Evolutionary conservation across 2,888 invertebrate species (phyloP), one percentile per base, ranked within the genome.

Genomic region (Cheilosia soror): DNA sequence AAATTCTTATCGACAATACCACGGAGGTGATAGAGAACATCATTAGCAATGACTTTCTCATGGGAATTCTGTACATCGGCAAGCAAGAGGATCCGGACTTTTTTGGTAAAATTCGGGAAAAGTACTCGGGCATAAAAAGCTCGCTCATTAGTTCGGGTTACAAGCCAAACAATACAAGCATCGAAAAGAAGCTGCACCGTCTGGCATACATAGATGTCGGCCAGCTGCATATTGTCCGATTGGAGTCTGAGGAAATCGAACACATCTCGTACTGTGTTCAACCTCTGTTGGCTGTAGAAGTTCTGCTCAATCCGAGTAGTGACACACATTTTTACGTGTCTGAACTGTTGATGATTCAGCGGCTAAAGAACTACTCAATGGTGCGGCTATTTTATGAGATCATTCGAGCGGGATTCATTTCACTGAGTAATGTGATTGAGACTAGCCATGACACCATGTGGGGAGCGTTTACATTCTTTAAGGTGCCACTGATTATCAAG

Each of bases 391-490:
- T 96, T 90, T 96, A 96, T 90, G 98, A 98, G 93, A 94, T 98
- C 37, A 96, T 98, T 88, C 94, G 98, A 87, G 97, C 97, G 0
- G 97, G 97, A 89, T 95, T 98, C 79, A 95, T 98, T 89, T 97
- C 97, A n/a, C 92, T 98, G 4, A 96, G 97, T 89, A 97, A 98
- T 91, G 96, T 96, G 0, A 95, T 96, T 66, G 96, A 96, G 88
- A 96, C 96, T 55, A 94, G 96, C 7, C 96, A 96, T 88, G 98
- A 98, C 89, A 96, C 97, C 4, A 95, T 97, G 89, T 98, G 98
- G 98, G 97, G 97, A 13, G 98, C 98, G 9, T 98, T 98, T 90
- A 97, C 97, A 0, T 98, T 98, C 90, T 94, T 98, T 7, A 98
- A 98, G 93, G 95, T 98, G 65, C 97, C 97, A 0, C 95, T 96